Base-by-base conservation (phyloP, 2,797 vertebrate species). In the Luscinia luscinia region DNA sequence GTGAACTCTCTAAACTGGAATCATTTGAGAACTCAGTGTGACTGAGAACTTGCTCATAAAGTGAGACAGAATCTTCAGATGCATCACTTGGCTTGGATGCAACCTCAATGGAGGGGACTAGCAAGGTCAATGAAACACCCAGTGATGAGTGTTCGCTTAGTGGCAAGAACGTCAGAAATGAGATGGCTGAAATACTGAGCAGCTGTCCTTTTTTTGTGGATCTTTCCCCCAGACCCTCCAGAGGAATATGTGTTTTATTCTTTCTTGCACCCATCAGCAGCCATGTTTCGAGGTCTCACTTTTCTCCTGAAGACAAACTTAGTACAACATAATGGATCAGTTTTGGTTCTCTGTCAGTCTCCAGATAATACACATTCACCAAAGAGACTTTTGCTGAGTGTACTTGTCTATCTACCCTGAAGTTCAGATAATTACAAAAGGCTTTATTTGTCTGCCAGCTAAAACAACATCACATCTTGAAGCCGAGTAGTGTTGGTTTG, bases 31-130 rank as follows among this genome's bases (percentile, higher is more conserved):
- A 80, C 27, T 61, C 21, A 5, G 6, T 48, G 45, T 78, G 54
- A 68, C 3, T 34, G 22, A 51, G 23, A 91, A 83, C n/a, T 70
- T 4, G 1, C 27, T 62, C 30, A 57, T 0, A 0, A 73, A 84
- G 17, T 45, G 77, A 69, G 55, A 40, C 27, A 63, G 49, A 72
- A 12, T 57, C 24, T 79, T 87, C 66, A 59, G 26, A 19, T 3
- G 1, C 16, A n/a, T 32, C 46, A 38, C n/a, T 68, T 82, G 45
- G 23, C 51, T 63, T 78, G 63, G 49, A 72, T 51, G 23, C 3
- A 20, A 19, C 28, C 58, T 81, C 62, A 23, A 3, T 22, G 34
- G 32, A 49, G 61, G 32, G 67, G 15, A 18, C 23, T 8, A 32
- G 41, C n/a, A 62, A 34, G 46, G 28, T 46, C 55, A 61, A 45